Base-by-base conservation (phyloP, 2,113 vertebrate genomes). In the Neogobius melanostomus region DNA sequence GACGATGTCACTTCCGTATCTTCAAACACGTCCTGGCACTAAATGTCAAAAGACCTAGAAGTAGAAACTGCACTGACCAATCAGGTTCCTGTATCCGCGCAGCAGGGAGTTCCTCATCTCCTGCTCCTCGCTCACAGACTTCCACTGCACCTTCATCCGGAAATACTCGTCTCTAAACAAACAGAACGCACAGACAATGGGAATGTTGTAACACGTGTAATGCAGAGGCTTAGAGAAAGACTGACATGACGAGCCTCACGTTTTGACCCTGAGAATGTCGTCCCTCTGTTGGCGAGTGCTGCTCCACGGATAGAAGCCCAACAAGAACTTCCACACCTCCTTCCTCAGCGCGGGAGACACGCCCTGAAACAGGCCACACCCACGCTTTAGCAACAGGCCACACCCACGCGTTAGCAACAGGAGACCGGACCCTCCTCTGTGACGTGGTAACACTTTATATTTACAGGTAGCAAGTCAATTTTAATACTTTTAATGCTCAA, bases 91-190 rank as follows among this genome's bases (percentile, higher is more conserved):
- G 91, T 96, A 95, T 28, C 95, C 95, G 0, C 94, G 87, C 75
- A 97, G 92, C 60, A 96, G 91, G 0, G 95, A 95, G 90, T 97
- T 97, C 71, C 95, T 94, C 81, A 91, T 95, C 86, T 97, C 95
- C 85, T 97, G 95, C 77, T 96, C 96, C 0, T 95, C 94, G 5
- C 92, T 96, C 74, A 97, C 94, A 0, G 95, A 97, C 63, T 95
- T 96, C 96, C 96, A 97, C 88, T 97, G 96, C 70, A 97, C 93
- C 90, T 97, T 97, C 96, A 97, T 97, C 8, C 94, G 91, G 87
- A 96, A 96, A 76, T 97, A 97, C 80, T 96, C 95, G 0, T 97
- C 95, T 59, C 96, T 97, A 82, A 16, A 56, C 28, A 76, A 7
- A 69, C 53, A 73, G 1, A 6, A 15, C 7, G 50, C 50, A 15